phyloP scores from a whole-genome alignment of 1,140 invertebrate species.

The Charaxes varanes region DNA sequence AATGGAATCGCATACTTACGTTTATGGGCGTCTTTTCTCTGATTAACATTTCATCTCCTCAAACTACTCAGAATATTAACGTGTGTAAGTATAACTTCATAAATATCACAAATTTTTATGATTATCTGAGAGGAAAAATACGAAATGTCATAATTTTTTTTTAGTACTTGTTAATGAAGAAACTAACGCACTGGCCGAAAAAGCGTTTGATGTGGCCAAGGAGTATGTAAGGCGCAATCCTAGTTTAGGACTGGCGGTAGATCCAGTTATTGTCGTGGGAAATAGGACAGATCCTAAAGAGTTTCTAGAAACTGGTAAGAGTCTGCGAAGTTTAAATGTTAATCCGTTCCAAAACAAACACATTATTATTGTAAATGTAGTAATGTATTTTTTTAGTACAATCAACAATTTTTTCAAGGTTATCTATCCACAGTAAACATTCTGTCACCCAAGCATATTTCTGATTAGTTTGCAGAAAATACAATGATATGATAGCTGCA shows the following conservation, averaged over 20 bases:
- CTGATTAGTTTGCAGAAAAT: conserved; percentile 79
- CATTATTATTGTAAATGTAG: too few species aligned
- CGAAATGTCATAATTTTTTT: too few species aligned
- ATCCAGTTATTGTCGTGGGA: conserved; percentile 76
- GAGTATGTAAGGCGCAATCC: conserved; percentile 81
- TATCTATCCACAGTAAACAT: too few species aligned
- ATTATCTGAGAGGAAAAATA: too few species aligned
- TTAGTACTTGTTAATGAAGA: conserved; percentile 84
- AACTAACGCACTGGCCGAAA: conserved; percentile 79
- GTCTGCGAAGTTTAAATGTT: too few species aligned
- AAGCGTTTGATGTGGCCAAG: conserved; percentile 79
- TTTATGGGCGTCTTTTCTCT: conserved; percentile 21
- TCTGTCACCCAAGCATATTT: conserved; percentile 6
- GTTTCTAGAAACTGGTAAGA: conserved; percentile 78
- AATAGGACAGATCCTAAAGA: conserved; percentile 80
- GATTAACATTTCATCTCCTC: conserved; percentile 35
- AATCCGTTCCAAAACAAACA: too few species aligned
- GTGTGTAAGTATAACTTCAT: conserved; percentile 71
- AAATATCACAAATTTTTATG: too few species aligned
- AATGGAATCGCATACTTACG: conserved; percentile 22
- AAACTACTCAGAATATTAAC: conserved; percentile 77
- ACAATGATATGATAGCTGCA: conserved; percentile 77
- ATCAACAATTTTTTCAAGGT: too few species aligned
- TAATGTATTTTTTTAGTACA: too few species aligned
- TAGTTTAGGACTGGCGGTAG: conserved; percentile 78